Percentiles rank a stretch among this genome's conserved stretches.
phyloP scores from a whole-genome alignment of 2,888 invertebrate genomes.

The Criorhina ranunculi region DNA sequence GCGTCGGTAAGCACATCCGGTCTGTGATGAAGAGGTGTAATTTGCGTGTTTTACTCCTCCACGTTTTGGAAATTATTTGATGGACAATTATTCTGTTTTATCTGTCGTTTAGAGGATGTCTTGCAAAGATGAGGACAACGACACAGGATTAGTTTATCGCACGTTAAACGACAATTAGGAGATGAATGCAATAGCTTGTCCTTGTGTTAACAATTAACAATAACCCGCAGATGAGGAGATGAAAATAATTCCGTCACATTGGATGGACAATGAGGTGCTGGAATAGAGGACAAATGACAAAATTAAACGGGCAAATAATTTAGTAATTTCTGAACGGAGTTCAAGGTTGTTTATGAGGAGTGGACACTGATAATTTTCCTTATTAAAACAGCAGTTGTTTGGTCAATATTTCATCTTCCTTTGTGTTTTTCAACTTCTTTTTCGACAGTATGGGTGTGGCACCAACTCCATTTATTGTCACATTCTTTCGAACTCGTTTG shows the following conservation, averaged over 20 bases:
- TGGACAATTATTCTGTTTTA: slow-evolving; percentile 31
- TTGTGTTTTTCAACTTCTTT: too few species aligned
- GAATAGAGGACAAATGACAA: neutral
- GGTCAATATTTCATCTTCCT: too few species aligned
- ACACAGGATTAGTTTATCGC: slow-evolving; percentile 22
- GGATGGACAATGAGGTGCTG: neutral
- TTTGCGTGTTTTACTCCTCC: slow-evolving; percentile 3
- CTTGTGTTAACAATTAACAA: slow-evolving; percentile 22
- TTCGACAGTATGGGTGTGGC: too few species aligned
- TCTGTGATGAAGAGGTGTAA: slow-evolving; percentile 28
- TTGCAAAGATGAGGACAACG: slow-evolving; percentile 4
- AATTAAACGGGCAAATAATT: slow-evolving; percentile 14
- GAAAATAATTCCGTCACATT: slow-evolving; percentile 4
- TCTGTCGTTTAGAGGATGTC: slow-evolving; percentile 6
- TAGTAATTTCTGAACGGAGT: slow-evolving; percentile 1
- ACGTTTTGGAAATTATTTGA: slow-evolving; percentile 15
- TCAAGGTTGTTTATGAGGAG: slow-evolving; percentile 6
- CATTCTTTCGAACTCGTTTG: too few species aligned
- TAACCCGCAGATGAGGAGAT: neutral
- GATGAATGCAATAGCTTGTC: slow-evolving; percentile 10
- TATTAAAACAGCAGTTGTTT: too few species aligned
- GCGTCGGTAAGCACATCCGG: slow-evolving; percentile 16
- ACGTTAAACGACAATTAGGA: slow-evolving; percentile 21
- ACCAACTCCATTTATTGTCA: too few species aligned
- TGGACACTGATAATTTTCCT: too few species aligned